phyloP scores from a whole-genome alignment of 1,140 invertebrate genomes.

The Lasaia peninsularis region DNA sequence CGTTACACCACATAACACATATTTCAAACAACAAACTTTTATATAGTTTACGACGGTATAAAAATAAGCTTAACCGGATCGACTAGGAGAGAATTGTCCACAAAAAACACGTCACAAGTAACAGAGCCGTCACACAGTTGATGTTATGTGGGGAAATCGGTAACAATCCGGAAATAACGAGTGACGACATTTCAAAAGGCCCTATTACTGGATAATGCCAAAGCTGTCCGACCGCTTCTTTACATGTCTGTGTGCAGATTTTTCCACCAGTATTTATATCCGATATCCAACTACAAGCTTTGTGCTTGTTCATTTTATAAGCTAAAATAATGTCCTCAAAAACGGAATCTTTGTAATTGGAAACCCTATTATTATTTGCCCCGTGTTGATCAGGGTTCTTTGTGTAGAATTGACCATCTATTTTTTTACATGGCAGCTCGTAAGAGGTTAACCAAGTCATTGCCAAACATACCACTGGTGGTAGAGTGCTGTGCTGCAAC shows the following conservation, averaged over 20 bases:
- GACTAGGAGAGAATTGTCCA: background rate
- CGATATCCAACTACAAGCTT: background rate
- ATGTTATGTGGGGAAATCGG: slow-evolving; percentile 3
- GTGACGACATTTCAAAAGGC: slow-evolving; percentile 8
- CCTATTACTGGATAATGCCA: slow-evolving; percentile 9
- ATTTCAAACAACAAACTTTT: too few relatives aligned
- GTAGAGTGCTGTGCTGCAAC: too few relatives aligned
- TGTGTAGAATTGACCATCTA: too few relatives aligned
- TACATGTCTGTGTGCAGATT: slow-evolving; percentile 1
- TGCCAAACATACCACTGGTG: too few relatives aligned
- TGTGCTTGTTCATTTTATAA: background rate
- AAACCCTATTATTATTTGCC: too few relatives aligned
- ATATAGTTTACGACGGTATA: too few relatives aligned
- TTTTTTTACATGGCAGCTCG: too few relatives aligned
- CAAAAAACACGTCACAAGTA: background rate
- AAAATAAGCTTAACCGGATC: background rate
- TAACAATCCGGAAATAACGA: slow-evolving; percentile 11
- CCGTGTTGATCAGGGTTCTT: too few relatives aligned
- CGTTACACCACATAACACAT: too few relatives aligned
- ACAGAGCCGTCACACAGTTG: background rate
- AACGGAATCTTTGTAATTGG: background rate
- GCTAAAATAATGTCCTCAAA: background rate
- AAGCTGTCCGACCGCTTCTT: slow-evolving; percentile 6
- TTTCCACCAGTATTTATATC: background rate
- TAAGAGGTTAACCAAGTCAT: too few relatives aligned